These are phyloP conservation scores for Acanthurus tractus DNA, from an alignment of 2,797 vertebrate genomes.

Conservation along the genomic window DNA sequence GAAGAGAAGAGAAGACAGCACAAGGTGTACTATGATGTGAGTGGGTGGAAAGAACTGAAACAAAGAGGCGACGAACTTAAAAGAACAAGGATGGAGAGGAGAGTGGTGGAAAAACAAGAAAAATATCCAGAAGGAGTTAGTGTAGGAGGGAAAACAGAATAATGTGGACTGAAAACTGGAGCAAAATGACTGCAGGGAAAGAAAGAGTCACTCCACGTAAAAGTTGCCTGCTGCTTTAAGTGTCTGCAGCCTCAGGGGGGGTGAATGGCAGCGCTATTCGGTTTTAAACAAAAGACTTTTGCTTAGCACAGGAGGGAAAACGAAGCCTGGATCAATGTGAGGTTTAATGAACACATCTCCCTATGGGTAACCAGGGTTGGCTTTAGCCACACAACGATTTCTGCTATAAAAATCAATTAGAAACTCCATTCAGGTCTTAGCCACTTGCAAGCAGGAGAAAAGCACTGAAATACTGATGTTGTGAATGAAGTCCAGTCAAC, in stretches of 20 bases:
- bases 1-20: constrained; percentile 11
- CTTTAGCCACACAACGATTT: constrained; percentile 63
- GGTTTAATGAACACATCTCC: constrained; percentile 76
- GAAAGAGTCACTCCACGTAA: constrained; percentile 43
- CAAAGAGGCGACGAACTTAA: constrained; percentile 49
- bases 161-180: constrained; percentile 41
- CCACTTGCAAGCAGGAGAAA: constrained; percentile 52
- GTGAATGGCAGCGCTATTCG: constrained; percentile 52
- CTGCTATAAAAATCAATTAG: constrained; percentile 71
- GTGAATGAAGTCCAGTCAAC: constrained; percentile 45
- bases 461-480: constrained; percentile 32
- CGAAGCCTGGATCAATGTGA: constrained; percentile 70
- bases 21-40: constrained; percentile 51
- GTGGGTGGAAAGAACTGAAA: constrained; percentile 62
- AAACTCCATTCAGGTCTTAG: constrained; percentile 48
- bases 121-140: constrained; percentile 82
- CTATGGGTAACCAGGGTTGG: constrained; percentile 51
- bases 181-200: constrained; percentile 57
- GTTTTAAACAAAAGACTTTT: constrained; percentile 66
- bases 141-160: constrained; percentile 57
- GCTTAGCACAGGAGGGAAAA: constrained; percentile 48
- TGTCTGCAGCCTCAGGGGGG: constrained; percentile 52
- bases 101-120: constrained; percentile 51
- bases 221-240: constrained; percentile 63
- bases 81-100: constrained; percentile 42